A percentile compares a stretch with the other conserved stretches of the same genome.
phyloP scores from a whole-genome alignment of 2,888 invertebrate genomes.

The Chrysolina haemoptera region DNA sequence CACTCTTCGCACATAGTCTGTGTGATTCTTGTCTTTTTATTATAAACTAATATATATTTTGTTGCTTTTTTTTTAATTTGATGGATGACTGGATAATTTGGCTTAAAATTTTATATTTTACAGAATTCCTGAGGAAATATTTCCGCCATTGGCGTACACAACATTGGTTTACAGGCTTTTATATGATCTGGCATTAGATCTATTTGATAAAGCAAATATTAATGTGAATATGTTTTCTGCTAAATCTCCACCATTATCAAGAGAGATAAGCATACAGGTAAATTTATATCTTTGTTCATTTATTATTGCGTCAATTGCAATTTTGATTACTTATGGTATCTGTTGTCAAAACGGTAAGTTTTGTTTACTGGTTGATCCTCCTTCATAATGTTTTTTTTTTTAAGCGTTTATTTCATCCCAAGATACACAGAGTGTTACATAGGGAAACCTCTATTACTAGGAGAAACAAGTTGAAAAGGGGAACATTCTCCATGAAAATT shows the following conservation, averaged over 20 bases:
- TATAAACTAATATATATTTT: slow-evolving; percentile 27
- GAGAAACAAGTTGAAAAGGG: too few species aligned
- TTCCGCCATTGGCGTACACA: slow-evolving; percentile 85
- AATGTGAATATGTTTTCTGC: slow-evolving; percentile 77
- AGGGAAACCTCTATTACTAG: too few species aligned
- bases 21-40: slow-evolving; percentile 7
- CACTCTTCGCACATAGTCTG: too few species aligned
- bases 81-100: too few species aligned
- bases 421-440: too few species aligned
- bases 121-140: slow-evolving; percentile 82
- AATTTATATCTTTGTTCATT: not conserved
- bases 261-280: slow-evolving; percentile 76
- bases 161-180: slow-evolving; percentile 89
- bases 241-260: slow-evolving; percentile 76
- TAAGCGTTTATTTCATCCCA: too few species aligned
- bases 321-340: too few species aligned
- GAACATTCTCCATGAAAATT: too few species aligned
- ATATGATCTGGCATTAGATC: slow-evolving; percentile 96
- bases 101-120: slow-evolving; percentile 72
- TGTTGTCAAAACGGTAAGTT: too few species aligned
- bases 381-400: too few species aligned
- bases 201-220: slow-evolving; percentile 90
- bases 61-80: not conserved
- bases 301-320: too few species aligned
- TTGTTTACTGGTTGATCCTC: too few species aligned